Base-by-base conservation (phyloP, 2,888 invertebrate genomes). In the Campoletis raptor region DNA sequence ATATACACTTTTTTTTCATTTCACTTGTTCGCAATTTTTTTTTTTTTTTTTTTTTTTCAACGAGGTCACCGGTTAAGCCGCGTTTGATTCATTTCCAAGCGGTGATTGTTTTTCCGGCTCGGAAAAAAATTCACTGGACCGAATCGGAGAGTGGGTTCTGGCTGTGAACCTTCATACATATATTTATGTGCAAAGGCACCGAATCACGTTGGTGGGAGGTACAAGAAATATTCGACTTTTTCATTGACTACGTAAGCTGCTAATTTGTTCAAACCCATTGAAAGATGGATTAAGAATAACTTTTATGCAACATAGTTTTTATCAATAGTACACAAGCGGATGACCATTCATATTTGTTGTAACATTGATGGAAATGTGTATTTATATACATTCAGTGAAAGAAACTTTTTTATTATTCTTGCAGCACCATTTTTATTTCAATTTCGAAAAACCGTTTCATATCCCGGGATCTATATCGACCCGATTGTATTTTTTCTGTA, bases 21-120 rank as follows among this genome's bases (percentile, higher is more conserved):
- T 64, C 48, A 36, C 52, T 66, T n/a, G 52, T 67, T 67, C 24
- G 67, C 37, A 48, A 73, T 73, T 66, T 74, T 72, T 45, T 80
- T 61, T 81, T 54, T 66, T 52, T 48, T 54, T 74, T 67, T 74
- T 72, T 45, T 80, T 61, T 81, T 54, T 66, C 73, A 12, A 52
- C 61, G 82, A 72, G 37, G 52, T 77, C 77, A 42, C 77, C 72
- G 77, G 54, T 81, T 81, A 61, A 85, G 81, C 76, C 70, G 66
- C 54, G 67, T 78, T 78, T 81, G 67, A 78, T 81, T 78, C 81
- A 85, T 78, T 78, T 78, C 67, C 67, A 81, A 72, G 48, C 85
- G 85, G 54, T 72, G 72, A 80, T 72, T 69, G 69, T 70, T 79
- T 79, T 69, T 57, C 57, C 57, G 79, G 42, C 12, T 30, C 54